Base-by-base conservation (phyloP, 2,797 vertebrate genomes). In the Acanthornis magna region DNA sequence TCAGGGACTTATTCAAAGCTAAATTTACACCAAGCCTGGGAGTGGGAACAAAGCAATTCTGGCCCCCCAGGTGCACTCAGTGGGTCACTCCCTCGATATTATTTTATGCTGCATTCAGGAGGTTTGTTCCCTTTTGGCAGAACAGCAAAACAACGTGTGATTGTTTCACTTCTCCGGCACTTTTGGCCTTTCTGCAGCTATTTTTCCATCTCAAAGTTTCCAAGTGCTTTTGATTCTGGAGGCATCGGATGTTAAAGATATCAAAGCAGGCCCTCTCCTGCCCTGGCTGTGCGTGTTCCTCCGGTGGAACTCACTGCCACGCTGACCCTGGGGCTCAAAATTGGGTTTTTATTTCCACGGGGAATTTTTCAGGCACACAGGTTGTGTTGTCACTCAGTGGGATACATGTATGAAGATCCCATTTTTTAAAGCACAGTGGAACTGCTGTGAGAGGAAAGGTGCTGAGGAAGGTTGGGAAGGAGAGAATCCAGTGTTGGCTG, bases 201-300 rank as follows among this genome's bases (percentile, higher is more conserved):
- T 85, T 97, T 96, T 97, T 96, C 95, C 95, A 53, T 66, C 95
- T 80, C 85, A 30, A 19, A 54, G 72, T 94, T 89, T 92, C 92
- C 82, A 20, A 92, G 70, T 10, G 72, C 75, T 85, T 92, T 92
- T 58, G 89, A 83, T 95, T 83, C 18, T 3, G 32, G 58, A 96
- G 73, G 89, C 66, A 38, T 87, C 58, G 43, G 87, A 81, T 83
- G 81, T 51, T 87, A 57, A 86, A 93, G 79, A 55, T 79, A 86
- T 67, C 84, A 84, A 78, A 82, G 86, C 50, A 17, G 67, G 51
- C 3, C 1, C 30, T 57, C 54, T 47, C 55, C 79, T 55, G 57
- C 91, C 81, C 70, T 7, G 30, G 68, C 80, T 57, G 62, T 13
- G 32, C 14, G 0, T 27, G 3, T 27, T 91, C 60, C 45, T 74